Base-by-base conservation (phyloP, 2,113 vertebrate species). In the Channa maculata region DNA sequence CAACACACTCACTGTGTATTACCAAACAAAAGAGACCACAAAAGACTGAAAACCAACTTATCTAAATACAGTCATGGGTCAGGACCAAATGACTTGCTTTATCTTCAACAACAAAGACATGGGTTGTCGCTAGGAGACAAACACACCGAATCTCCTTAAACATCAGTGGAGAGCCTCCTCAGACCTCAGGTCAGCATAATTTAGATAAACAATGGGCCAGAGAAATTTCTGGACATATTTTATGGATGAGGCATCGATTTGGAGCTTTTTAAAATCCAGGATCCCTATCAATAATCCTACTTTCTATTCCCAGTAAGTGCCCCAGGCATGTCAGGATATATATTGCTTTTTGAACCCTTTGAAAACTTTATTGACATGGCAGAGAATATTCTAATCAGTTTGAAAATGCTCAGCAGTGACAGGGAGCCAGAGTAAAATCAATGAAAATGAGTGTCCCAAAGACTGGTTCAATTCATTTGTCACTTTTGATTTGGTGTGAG, bases 21-120 rank as follows among this genome's bases (percentile, higher is more conserved):
- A 90, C 82, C 75, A 89, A 88, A 90, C 86, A 80, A 45, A 68
- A 70, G 55, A 61, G 53, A 79, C 87, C 91, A 78, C 86, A 85
- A 79, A 79, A 82, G 72, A 80, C 75, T 61, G 38, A 76, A 85
- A 90, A 83, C 53, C 80, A 71, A 63, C 85, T 71, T 65, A 82
- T 89, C 54, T 80, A 90, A 92, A 90, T 81, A 83, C 71, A 77
- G 78, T 73, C 79, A 59, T 51, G 69, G 77, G 65, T 80, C 75
- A 55, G 75, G 53, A 70, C 57, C 8, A 67, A 83, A 62, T 57
- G 54, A 70, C n/a, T 61, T 57, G 64, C 54, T 89, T 83, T 69
- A 79, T 85, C 62, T 59, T 82, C 38, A 58, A 39, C 64, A 88
- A 82, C 74, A 83, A 81, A 80, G 52, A 75, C 79, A 49, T 12